Evolutionary conservation across 2,888 invertebrate genomes (phyloP).

Genomic region (Amiota mariae): DNA sequence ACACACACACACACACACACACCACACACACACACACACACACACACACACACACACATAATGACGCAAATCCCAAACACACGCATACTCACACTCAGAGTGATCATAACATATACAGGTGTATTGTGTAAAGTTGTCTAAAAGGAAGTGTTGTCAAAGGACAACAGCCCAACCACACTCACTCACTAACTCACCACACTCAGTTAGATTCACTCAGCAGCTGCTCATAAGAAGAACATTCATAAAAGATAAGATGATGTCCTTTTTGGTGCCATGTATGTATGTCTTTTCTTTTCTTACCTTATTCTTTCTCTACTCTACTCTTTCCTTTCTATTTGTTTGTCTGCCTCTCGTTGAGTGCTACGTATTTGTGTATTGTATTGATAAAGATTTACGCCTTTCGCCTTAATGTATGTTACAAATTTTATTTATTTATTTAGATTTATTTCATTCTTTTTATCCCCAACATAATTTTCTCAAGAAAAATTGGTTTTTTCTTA

Average conservation of each 20-base stretch:
- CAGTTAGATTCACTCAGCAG: too few relatives aligned
- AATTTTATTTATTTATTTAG: neutral
- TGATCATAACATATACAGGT: too few relatives aligned
- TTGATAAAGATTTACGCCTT: conserved; percentile 14
- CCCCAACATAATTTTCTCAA: neutral
- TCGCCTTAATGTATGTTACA: conserved; percentile 3
- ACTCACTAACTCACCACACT: too few relatives aligned
- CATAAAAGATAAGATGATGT: neutral
- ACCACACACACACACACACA: too few relatives aligned
- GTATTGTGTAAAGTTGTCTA: neutral
- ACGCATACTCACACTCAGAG: neutral
- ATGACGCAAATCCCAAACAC: neutral
- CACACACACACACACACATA: too few relatives aligned
- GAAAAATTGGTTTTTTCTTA: too few relatives aligned
- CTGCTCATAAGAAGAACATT: too few relatives aligned
- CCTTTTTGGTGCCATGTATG: neutral
- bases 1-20: too few relatives aligned
- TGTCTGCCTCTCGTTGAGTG: too few relatives aligned
- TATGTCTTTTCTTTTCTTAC: neutral
- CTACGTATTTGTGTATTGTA: neutral
- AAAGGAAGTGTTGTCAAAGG: neutral
- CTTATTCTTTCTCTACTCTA: too few relatives aligned
- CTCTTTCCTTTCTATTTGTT: neutral
- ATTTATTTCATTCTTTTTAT: conserved; percentile 3
- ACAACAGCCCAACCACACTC: too few relatives aligned